phyloP scores from a whole-genome alignment of 1,140 invertebrate genomes.

The Sweltsa coloradensis region DNA sequence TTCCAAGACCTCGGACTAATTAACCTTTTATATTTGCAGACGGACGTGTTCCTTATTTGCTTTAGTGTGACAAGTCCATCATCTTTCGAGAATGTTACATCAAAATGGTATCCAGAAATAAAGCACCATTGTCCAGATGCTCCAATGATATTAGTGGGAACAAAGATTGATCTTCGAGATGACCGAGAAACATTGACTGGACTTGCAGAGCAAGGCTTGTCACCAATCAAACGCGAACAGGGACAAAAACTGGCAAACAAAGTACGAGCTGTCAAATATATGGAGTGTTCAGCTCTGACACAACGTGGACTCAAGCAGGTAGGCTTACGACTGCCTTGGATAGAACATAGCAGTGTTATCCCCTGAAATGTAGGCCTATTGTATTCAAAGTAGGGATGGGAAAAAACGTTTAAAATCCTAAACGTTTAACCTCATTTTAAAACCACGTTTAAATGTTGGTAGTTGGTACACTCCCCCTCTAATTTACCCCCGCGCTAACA shows the following conservation, averaged over 20 bases:
- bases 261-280: conserved; percentile 93
- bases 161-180: conserved; percentile 92
- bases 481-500: no score
- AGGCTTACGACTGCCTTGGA: no score
- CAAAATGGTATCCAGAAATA: conserved; percentile 99
- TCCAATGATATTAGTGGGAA: conserved; percentile 94
- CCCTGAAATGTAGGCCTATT: no score
- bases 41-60: conserved; percentile 98
- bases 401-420: no score
- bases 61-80: conserved; percentile 94
- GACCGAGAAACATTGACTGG: conserved; percentile 84
- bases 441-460: no score
- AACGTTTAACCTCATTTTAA: no score
- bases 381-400: no score
- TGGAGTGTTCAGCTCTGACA: conserved; percentile 97
- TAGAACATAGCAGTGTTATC: no score
- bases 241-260: conserved; percentile 93
- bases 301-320: conserved; percentile 95
- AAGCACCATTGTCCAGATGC: conserved; percentile 97
- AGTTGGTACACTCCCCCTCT: no score
- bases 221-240: conserved; percentile 88
- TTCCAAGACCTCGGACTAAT: not conserved
- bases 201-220: conserved; percentile 84
- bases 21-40: conserved; percentile 34
- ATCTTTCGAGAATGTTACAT: conserved; percentile 97